Base-by-base conservation (phyloP, 2,888 invertebrate genomes). In the Chaitophorus viminalis region DNA sequence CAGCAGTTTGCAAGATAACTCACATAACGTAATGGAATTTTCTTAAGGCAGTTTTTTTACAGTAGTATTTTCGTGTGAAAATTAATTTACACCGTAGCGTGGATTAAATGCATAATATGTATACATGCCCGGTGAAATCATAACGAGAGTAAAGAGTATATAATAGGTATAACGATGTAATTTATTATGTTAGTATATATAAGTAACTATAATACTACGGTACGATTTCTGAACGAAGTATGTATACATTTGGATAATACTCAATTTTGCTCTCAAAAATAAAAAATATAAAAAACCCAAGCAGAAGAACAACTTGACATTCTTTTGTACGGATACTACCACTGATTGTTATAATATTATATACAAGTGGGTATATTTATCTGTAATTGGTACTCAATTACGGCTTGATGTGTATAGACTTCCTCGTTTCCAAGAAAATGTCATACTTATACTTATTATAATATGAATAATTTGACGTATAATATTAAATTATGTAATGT, bases 21-120 rank as follows among this genome's bases (percentile, higher is more conserved):
- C 76, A 52, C 68, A 77, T 76, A 82, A 33, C 52, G 82, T 72
- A 84, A 84, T 76, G 76, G 76, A 65, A 84, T 84, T 84, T 76
- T 75, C 65, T 76, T 65, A 65, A 4, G 46, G 39, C 25, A 60
- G 36, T 74, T 83, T 83, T 52, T 60, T 72, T 54, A 14, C 17
- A n/a, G 46, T 31, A 31, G 52, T 54, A 11, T 84, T 68, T 68
- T 25, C 68, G 68, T 33, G 84, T 33, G 76, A 68, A 85, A 76
- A 84, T 77, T 85, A 85, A 77, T 85, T 85, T 82, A 68, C 65
- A 5, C 46, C 76, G 31, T 46, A 31, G 39, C 46, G 39, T 14
- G 33, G 31, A 85, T 85, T 76, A 68, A 52, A 85, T 39, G 33
- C 76, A 33, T 68, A 77, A 85, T 76, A n/a, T 29, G 31, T 70